Conservation (phyloP, 2,888 invertebrate genomes). For the Drosophila conformis region DNA sequence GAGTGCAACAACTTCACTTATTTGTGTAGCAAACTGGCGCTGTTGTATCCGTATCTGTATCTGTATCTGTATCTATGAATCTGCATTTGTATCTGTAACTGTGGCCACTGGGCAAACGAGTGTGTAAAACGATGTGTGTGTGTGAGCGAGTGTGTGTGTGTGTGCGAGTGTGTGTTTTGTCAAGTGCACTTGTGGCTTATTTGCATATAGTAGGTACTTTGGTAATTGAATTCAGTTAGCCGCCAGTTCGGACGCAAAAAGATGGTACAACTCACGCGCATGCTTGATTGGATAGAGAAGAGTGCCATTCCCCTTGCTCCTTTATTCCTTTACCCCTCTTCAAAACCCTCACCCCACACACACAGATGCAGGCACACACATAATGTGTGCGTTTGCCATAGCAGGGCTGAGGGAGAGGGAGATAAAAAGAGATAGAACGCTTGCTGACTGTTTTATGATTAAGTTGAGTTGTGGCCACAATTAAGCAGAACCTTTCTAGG, state of each 20-base stretch:
- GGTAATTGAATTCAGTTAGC: slow-evolving; percentile 83
- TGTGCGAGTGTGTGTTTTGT: slow-evolving; percentile 69
- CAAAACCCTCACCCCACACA: neutral
- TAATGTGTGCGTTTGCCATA: slow-evolving; percentile 5
- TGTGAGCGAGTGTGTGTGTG: slow-evolving; percentile 59
- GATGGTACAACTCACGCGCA: slow-evolving; percentile 74
- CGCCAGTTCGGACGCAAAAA: slow-evolving; percentile 58
- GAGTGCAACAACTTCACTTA: slow-evolving; percentile 81
- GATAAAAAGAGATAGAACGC: neutral
- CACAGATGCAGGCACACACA: neutral
- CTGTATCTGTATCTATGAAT: slow-evolving; percentile 49
- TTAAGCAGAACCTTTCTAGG: slow-evolving; percentile 78
- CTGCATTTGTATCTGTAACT: slow-evolving; percentile 52
- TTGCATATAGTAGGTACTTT: slow-evolving; percentile 82
- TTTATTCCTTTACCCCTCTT: neutral
- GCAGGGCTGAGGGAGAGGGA: neutral
- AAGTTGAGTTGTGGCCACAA: slow-evolving; percentile 73
- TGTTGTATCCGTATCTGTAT: slow-evolving; percentile 50
- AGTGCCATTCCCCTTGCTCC: neutral
- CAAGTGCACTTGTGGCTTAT: slow-evolving; percentile 81
- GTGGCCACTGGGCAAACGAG: slow-evolving; percentile 32
- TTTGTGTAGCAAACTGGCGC: slow-evolving; percentile 71
- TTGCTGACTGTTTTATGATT: slow-evolving; percentile 65
- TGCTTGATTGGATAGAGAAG: slow-evolving; percentile 67
- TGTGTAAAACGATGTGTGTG: neutral